phyloP scores from a whole-genome alignment of 2,888 invertebrate genomes.

The Temnothorax rugatulus region DNA sequence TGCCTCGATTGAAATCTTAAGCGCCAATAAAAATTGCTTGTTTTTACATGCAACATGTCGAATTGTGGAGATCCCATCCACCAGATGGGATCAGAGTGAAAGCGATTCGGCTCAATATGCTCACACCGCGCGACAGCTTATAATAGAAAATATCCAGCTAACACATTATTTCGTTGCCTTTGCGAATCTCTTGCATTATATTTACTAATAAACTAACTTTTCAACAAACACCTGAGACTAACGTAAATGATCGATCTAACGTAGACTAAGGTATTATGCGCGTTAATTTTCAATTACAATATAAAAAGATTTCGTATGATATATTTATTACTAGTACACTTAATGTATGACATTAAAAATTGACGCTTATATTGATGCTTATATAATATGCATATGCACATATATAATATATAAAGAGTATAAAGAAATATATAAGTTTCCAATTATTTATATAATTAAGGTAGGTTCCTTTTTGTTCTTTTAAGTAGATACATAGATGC shows the following conservation, averaged over 20 bases:
- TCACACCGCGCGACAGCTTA: constrained; percentile 6
- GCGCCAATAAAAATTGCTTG: constrained; percentile 66
- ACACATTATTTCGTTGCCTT: neutral
- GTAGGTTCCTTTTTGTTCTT: neutral
- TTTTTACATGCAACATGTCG: constrained; percentile 73
- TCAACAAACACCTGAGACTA: neutral
- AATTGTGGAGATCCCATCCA: constrained; percentile 63
- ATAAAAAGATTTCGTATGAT: constrained; percentile 69
- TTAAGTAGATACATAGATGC: constrained; percentile 23
- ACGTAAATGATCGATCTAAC: constrained; percentile 35
- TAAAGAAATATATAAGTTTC: constrained; percentile 47
- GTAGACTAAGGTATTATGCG: constrained; percentile 59
- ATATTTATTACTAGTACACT: constrained; percentile 71
- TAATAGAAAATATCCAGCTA: constrained; percentile 16
- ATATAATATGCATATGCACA: constrained; percentile 56
- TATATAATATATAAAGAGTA: constrained; percentile 55
- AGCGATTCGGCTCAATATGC: neutral
- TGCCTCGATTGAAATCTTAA: constrained; percentile 66
- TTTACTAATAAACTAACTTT: constrained; percentile 26
- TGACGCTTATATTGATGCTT: constrained; percentile 62
- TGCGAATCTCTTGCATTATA: constrained; percentile 5
- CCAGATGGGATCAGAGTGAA: constrained; percentile 26
- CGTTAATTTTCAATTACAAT: constrained; percentile 62
- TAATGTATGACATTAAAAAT: constrained; percentile 70
- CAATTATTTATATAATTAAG: constrained; percentile 18